Conservation (phyloP, 2,797 vertebrate species). For the Heteromormyrus szaboi region DNA sequence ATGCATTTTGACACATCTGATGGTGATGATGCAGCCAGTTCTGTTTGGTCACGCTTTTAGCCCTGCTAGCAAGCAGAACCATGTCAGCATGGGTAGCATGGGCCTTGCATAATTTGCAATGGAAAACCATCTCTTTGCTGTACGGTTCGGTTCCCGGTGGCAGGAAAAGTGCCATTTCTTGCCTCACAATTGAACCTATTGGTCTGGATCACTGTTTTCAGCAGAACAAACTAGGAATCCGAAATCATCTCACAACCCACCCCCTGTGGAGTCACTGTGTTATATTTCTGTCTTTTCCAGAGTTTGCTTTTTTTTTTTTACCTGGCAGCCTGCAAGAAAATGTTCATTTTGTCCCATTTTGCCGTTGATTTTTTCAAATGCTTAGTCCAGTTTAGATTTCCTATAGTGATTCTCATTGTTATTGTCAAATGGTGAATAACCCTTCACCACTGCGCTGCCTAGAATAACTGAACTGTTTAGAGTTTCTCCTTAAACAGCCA, state of each 20-base stretch:
- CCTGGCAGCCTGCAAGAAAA: not conserved
- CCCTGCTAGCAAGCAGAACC: not conserved
- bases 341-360: constrained; percentile 22
- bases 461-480: constrained; percentile 29
- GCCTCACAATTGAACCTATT: not conserved
- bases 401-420: not conserved
- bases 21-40: not conserved
- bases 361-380: not conserved
- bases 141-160: not conserved
- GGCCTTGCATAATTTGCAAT: not conserved
- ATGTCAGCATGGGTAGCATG: not conserved
- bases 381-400: not conserved
- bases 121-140: not conserved
- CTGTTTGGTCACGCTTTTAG: not conserved
- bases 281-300: constrained; percentile 16
- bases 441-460: not conserved
- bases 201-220: not conserved
- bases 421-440: not conserved
- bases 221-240: not conserved
- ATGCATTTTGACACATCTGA: not conserved
- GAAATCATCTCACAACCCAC: not conserved
- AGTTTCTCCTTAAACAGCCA: constrained; percentile 38
- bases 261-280: not conserved
- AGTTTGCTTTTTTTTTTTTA: not conserved
- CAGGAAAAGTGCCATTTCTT: not conserved